Evolutionary conservation across 2,888 invertebrate species (phyloP), one percentile per base, ranked within the genome.

Genomic region (Caenorhabditis sp.): DNA sequence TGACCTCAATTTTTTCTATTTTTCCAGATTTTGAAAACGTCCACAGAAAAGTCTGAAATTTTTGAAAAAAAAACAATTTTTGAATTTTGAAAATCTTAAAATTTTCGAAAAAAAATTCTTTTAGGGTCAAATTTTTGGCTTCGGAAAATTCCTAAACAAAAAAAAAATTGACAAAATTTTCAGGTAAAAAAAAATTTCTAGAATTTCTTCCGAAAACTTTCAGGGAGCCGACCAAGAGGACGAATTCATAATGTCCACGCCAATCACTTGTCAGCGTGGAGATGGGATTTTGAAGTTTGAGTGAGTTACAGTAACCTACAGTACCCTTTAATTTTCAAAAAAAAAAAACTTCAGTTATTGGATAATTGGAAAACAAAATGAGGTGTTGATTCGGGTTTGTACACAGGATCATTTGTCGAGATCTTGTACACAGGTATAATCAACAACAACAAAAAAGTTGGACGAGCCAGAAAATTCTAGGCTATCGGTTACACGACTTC

Each of bases 211-310:
- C n/a, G n/a, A n/a, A n/a, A n/a, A n/a, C n/a, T n/a, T n/a, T n/a
- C n/a, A 73, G 73, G 67, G 68, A 12, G 61, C 69, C 14, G 65
- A 70, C 21, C 66, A 76, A 17, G 75, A 79, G 12, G 79, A 77
- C 57, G 78, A 81, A 51, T 79, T 79, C 58, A 76, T 81, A 10
- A 62, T 84, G 26, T 79, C 79, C 1, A 81, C 81, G 5, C 77
- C 83, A 4, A 77, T 84, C 37, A 69, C 66, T 14, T 84, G 84
- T 62, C 84, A 84, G 58, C 76, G 76, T 61, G 84, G 83, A 14
- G 80, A 84, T 60, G 84, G 82, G 54, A 69, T 73, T 10, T 68
- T 84, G 26, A 81, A 69, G 27, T 79, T 84, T 69, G 76, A 80
- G 79, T 80, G 43, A 62, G 71, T 27, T 26, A n/a, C n/a, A n/a